Evolutionary conservation across 2,113 vertebrate genomes (phyloP).

Genomic region (Quiscalus mexicanus): DNA sequence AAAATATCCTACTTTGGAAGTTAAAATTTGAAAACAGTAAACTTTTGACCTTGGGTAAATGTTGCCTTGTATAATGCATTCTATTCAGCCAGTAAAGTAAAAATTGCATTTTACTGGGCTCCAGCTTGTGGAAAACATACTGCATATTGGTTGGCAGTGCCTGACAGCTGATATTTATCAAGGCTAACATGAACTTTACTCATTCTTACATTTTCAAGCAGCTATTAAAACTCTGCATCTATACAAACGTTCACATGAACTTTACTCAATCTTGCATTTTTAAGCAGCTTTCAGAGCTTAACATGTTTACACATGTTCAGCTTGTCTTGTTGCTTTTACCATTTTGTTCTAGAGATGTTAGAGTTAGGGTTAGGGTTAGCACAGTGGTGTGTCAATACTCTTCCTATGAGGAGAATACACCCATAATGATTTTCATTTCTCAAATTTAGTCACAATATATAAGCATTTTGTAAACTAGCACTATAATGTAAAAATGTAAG

Average conservation of each 20-base stretch:
- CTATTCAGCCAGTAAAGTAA: slow-evolving; percentile 31
- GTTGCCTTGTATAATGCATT: slow-evolving; percentile 56
- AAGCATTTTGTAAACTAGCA: slow-evolving; percentile 9
- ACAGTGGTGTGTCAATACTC: neutral
- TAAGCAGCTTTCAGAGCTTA: slow-evolving; percentile 65
- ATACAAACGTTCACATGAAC: slow-evolving; percentile 65
- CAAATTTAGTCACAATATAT: neutral
- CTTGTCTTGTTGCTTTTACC: slow-evolving; percentile 67
- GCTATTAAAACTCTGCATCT: slow-evolving; percentile 64
- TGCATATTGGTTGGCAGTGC: slow-evolving; percentile 23
- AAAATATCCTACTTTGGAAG: neutral
- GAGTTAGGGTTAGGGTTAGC: no score
- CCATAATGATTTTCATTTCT: slow-evolving; percentile 37
- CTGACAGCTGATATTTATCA: slow-evolving; percentile 73
- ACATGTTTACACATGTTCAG: slow-evolving; percentile 61
- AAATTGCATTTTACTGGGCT: slow-evolving; percentile 49
- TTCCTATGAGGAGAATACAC: slow-evolving; percentile 40
- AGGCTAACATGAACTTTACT: slow-evolving; percentile 61
- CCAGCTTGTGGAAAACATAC: slow-evolving; percentile 53
- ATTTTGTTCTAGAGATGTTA: slow-evolving; percentile 48
- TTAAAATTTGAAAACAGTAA: slow-evolving; percentile 54
- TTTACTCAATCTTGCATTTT: slow-evolving; percentile 71
- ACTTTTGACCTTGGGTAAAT: slow-evolving; percentile 61
- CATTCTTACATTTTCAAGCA: slow-evolving; percentile 68
- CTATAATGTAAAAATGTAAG: neutral